A percentile compares a stretch with the other conserved stretches of the same genome.
Conservation (phyloP, 2,888 invertebrate genomes). For the Drosophila kambysellisi region DNA sequence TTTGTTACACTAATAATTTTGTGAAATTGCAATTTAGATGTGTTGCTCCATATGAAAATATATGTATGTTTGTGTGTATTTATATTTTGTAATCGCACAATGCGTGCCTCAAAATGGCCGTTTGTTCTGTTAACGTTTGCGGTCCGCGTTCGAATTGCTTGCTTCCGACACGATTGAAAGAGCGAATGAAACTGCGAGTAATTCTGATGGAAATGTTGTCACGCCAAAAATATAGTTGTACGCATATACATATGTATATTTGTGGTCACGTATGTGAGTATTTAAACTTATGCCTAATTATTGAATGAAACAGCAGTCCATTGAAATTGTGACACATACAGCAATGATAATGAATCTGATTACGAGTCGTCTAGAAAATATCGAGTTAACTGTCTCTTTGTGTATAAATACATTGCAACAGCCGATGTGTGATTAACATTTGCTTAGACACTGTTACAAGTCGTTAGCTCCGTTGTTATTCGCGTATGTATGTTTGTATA, state of each 20-base stretch:
- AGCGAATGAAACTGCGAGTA: conserved; percentile 49
- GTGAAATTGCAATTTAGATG: conserved; percentile 52
- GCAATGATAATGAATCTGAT: conserved; percentile 17
- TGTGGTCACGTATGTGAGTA: conserved; percentile 13
- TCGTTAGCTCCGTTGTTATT: not conserved
- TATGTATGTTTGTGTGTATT: conserved; percentile 5
- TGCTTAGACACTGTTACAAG: conserved; percentile 8
- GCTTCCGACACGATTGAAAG: conserved; percentile 49
- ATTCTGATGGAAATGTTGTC: conserved; percentile 35
- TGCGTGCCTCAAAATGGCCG: conserved; percentile 55
- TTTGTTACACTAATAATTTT: conserved; percentile 54
- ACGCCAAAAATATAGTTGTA: conserved; percentile 29
- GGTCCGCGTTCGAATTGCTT: conserved; percentile 4
- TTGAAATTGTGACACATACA: conserved; percentile 8
- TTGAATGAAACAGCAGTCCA: conserved; percentile 25
- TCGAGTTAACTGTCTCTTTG: conserved; percentile 3
- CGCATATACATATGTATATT: not conserved
- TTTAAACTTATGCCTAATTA: conserved; percentile 24
- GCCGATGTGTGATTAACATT: conserved; percentile 11
- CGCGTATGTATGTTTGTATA: not conserved
- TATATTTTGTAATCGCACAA: conserved; percentile 51
- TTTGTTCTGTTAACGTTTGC: conserved; percentile 37
- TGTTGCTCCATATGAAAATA: conserved; percentile 20
- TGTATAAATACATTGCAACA: conserved; percentile 1
- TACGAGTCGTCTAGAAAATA: not conserved